phyloP scores from a whole-genome alignment of 2,797 vertebrate species.

The Remorina albescens region DNA sequence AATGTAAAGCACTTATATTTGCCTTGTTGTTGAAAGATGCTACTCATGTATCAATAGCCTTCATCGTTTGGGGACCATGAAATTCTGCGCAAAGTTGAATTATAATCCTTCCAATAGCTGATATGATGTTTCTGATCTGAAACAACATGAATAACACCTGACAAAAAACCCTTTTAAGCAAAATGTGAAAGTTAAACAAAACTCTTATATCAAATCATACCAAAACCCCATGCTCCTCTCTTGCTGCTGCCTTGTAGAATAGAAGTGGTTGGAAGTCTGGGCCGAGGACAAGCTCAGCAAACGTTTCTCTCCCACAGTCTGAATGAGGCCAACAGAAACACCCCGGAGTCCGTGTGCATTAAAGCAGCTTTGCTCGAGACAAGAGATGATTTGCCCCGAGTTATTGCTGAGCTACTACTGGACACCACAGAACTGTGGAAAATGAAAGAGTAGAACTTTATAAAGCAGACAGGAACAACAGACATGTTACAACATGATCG shows the following conservation, averaged over 20 bases:
- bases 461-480: constrained; percentile 30
- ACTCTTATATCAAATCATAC: background rate
- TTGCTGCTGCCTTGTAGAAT: constrained; percentile 3
- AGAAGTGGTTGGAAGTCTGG: constrained; percentile 18
- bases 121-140: background rate
- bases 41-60: background rate
- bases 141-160: no score
- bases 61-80: background rate
- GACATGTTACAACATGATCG: constrained; percentile 3
- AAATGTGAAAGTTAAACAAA: background rate
- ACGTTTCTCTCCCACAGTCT: constrained; percentile 32
- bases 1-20: no score
- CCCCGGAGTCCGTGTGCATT: constrained; percentile 45
- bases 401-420: constrained; percentile 42
- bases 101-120: background rate
- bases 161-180: background rate
- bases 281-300: constrained; percentile 27
- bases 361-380: constrained; percentile 45
- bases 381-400: constrained; percentile 50
- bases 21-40: no score
- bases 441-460: constrained; percentile 56
- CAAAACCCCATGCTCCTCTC: background rate
- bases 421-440: constrained; percentile 51
- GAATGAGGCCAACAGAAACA: constrained; percentile 58
- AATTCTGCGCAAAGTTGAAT: background rate